Evolutionary conservation across 2,113 vertebrate species (phyloP), one percentile per base, ranked within the genome.

Genomic region (Nannospalax galili): DNA sequence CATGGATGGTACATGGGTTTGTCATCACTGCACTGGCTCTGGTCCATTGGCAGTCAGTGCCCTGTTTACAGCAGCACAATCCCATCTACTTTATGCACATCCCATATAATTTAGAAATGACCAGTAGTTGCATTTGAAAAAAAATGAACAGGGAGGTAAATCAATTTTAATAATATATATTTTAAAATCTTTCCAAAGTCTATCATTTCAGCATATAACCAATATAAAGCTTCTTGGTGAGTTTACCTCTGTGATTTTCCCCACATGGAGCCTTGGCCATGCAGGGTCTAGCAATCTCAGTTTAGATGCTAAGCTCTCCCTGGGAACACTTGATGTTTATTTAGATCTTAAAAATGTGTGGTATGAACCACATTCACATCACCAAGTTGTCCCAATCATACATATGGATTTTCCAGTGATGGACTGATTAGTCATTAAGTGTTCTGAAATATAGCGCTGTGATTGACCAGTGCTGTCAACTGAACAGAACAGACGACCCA

Each of bases 31-130:
- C 26, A 3, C 62, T 40, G 20, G 20, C 35, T 69, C 81, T 72
- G 58, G 40, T 17, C 5, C 1, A 11, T 28, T 15, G 3, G 58
- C 11, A 8, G 1, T 56, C 35, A 15, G 28, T 1, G 14, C 3
- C n/a, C 58, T 30, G 15, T 52, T 17, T 15, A 35, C 2, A 40
- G 26, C 65, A 14, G 56, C 0, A 4, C 4, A 24, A 40, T 37
- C 32, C 58, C 17, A 22, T 14, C 20, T 3, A n/a, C n/a, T n/a
- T n/a, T n/a, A n/a, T n/a, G n/a, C n/a, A n/a, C n/a, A n/a, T n/a
- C n/a, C n/a, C 37, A 2, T 32, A 16, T 7, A n/a, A 75, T 24
- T 60, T 26, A 70, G 67, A 69, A 52, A 4, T 62, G 35, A 37
- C 58, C 48, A 58, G 9, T 28, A 28, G 64, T 26, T 28, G 28